These are phyloP conservation scores for Spongilla lacustris DNA, from an alignment of 37 sponge, comb jelly and placozoan species.

Conservation along the genomic window DNA sequence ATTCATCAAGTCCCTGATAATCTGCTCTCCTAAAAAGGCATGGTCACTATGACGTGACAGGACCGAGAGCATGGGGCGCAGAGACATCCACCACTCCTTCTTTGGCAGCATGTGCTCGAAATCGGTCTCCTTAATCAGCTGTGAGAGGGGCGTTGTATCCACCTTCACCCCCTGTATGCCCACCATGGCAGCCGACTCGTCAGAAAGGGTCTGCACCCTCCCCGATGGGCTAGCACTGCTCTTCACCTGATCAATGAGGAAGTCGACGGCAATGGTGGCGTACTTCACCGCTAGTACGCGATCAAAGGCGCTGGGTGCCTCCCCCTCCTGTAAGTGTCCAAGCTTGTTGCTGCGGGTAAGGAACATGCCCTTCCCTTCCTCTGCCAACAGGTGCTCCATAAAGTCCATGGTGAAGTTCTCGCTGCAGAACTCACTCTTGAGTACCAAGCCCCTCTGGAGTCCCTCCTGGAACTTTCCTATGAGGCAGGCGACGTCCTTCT, in stretches of 20 bases:
- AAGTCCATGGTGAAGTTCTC: constrained; percentile 84
- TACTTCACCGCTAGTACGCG: constrained; percentile 67
- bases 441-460: constrained; percentile 56
- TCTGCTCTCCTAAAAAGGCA: constrained; percentile 9
- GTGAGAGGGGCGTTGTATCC: constrained; percentile 55
- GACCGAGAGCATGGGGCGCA: constrained; percentile 51
- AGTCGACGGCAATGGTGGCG: constrained; percentile 53
- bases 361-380: constrained; percentile 76
- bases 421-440: constrained; percentile 71
- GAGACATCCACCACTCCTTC: constrained; percentile 75
- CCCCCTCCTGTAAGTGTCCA: constrained; percentile 90
- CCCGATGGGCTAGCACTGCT: constrained; percentile 4
- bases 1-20: no score
- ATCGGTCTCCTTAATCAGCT: constrained; percentile 40
- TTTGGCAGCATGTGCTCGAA: constrained; percentile 49
- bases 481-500: constrained; percentile 63
- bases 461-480: constrained; percentile 63
- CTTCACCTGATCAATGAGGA: constrained; percentile 37
- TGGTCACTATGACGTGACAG: constrained; percentile 45
- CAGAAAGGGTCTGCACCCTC: not conserved
- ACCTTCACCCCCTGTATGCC: constrained; percentile 57
- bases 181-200: constrained; percentile 52
- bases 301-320: constrained; percentile 80
- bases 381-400: constrained; percentile 60
- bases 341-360: constrained; percentile 54